Evolutionary conservation across 1,140 invertebrate species (phyloP).

Genomic region (Chironomus tepperi): DNA sequence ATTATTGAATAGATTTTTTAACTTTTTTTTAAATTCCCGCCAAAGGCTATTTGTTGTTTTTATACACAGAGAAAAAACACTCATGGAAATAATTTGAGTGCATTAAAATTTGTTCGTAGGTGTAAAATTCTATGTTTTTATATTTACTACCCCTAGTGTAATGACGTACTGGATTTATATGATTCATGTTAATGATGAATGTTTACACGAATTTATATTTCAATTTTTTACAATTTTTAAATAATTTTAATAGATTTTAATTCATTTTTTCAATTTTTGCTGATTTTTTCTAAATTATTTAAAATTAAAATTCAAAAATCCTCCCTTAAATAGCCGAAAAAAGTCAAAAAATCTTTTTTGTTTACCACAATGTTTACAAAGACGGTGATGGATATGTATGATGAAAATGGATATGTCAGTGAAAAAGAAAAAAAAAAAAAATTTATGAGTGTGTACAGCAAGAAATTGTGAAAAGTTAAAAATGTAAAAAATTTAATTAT

Average conservation of each 20-base stretch:
- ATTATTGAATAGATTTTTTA: too few relatives aligned
- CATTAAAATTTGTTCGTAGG: background rate
- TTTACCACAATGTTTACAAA: background rate
- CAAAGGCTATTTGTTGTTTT: too few relatives aligned
- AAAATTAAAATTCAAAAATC: background rate
- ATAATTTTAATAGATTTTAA: too few relatives aligned
- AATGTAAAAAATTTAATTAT: conserved; percentile 24
- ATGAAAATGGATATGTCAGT: background rate
- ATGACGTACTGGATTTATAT: background rate
- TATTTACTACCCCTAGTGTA: background rate
- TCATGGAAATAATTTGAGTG: too few relatives aligned
- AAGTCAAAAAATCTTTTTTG: background rate
- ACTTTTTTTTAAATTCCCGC: too few relatives aligned
- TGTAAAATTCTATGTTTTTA: background rate
- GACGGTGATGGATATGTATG: background rate
- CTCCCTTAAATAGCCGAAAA: background rate
- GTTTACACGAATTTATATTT: background rate
- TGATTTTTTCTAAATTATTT: background rate
- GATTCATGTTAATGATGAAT: conserved; percentile 14
- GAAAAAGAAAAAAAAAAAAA: background rate
- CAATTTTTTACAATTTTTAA: background rate
- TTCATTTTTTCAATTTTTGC: too few relatives aligned
- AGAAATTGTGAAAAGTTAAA: conserved; percentile 20
- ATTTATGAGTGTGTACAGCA: background rate
- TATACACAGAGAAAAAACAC: too few relatives aligned